These are phyloP conservation scores for Coregonus ussuriensis DNA, from an alignment of 2,797 vertebrate species.

Conservation along the genomic window DNA sequence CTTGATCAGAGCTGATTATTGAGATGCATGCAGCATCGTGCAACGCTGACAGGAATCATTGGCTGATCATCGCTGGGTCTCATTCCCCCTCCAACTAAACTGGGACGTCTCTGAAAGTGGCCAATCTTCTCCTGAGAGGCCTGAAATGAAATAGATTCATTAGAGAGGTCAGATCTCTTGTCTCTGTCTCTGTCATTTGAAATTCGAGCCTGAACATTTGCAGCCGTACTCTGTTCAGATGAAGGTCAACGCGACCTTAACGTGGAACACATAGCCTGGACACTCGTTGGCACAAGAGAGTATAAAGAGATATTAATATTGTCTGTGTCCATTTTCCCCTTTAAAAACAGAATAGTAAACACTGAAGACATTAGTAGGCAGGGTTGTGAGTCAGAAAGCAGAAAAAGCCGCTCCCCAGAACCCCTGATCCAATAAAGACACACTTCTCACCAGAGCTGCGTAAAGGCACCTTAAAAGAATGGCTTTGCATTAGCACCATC, in stretches of 20 bases:
- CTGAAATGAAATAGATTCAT: not conserved
- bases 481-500: slow-evolving; percentile 6
- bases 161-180: not conserved
- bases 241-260: slow-evolving; percentile 44
- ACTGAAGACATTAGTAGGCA: slow-evolving; percentile 34
- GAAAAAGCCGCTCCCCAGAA: not conserved
- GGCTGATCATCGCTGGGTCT: slow-evolving; percentile 31
- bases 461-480: slow-evolving; percentile 17
- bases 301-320: not conserved
- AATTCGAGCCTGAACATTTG: slow-evolving; percentile 20
- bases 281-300: not conserved
- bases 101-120: slow-evolving; percentile 4
- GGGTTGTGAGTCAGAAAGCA: slow-evolving; percentile 21
- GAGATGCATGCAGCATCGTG: slow-evolving; percentile 49
- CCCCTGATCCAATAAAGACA: slow-evolving; percentile 46
- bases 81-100: slow-evolving; percentile 6
- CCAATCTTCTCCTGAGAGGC: not conserved
- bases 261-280: slow-evolving; percentile 18
- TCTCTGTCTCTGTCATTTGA: slow-evolving; percentile 14
- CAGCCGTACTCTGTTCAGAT: slow-evolving; percentile 28
- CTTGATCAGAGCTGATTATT: slow-evolving; percentile 51
- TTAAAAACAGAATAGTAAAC: slow-evolving; percentile 24
- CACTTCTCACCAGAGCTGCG: slow-evolving; percentile 27
- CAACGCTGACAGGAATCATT: slow-evolving; percentile 18
- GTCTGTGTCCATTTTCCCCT: not conserved